A percentile compares a stretch with the other conserved stretches of the same genome.
Conservation (phyloP, 2,113 vertebrate genomes). For the Heloderma charlesbogerti region DNA sequence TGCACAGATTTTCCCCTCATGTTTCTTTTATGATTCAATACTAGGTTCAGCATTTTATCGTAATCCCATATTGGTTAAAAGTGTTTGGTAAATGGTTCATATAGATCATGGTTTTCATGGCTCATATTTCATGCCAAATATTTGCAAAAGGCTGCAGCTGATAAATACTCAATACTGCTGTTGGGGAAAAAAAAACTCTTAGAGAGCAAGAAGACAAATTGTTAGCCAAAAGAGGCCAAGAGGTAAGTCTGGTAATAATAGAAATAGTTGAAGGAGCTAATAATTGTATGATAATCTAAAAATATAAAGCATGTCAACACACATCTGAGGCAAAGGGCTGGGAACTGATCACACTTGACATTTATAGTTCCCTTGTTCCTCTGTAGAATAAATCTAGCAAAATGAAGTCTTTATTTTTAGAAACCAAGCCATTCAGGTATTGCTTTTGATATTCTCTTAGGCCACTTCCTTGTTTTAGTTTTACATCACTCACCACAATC, state of each 20-base stretch:
- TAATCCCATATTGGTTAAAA: conserved; percentile 16
- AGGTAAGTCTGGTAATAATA: conserved; percentile 69
- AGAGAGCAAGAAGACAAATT: conserved; percentile 65
- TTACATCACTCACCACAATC: not conserved
- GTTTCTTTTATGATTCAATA: not conserved
- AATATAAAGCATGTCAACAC: conserved; percentile 82
- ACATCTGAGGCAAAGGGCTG: conserved; percentile 74
- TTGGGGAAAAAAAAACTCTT: conserved; percentile 19
- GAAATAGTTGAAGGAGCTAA: conserved; percentile 78
- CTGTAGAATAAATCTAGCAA: conserved; percentile 72
- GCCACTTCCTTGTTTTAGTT: conserved; percentile 12
- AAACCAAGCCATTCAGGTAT: conserved; percentile 56
- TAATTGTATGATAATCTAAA: conserved; percentile 85
- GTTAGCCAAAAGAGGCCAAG: conserved; percentile 78
- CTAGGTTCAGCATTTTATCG: conserved; percentile 20
- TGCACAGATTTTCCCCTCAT: conserved; percentile 4
- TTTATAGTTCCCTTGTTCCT: conserved; percentile 74
- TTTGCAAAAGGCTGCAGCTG: conserved; percentile 31
- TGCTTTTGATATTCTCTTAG: not conserved
- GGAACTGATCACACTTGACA: conserved; percentile 80
- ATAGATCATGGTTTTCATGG: conserved; percentile 2
- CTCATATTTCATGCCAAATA: conserved; percentile 33
- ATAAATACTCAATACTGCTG: conserved; percentile 55
- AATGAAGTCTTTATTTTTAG: conserved; percentile 71
- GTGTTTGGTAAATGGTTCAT: conserved; percentile 36